A percentile compares a stretch with the other conserved stretches of the same genome.
These are phyloP conservation scores for Hanleya hanleyi DNA, from an alignment of 2,888 invertebrate genomes.

Conservation along the genomic window DNA sequence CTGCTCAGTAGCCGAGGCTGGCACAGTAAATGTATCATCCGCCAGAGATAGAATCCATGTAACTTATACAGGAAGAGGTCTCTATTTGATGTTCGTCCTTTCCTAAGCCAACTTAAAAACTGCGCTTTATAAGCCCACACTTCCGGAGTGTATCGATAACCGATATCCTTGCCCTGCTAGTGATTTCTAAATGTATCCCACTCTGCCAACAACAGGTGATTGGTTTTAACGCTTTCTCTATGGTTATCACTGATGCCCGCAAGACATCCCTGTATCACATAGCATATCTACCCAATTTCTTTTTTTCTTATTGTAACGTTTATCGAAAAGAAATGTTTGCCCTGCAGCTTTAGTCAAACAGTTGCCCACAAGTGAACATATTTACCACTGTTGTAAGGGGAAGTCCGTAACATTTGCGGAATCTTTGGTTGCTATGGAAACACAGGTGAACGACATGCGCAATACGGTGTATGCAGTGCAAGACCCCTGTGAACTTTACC, in stretches of 20 bases:
- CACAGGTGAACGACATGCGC: no score
- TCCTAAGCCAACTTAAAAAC: neutral
- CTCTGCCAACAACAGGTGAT: neutral
- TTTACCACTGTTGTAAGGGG: neutral
- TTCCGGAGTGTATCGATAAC: constrained; percentile 2
- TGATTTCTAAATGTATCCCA: neutral
- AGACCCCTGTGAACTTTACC: no score
- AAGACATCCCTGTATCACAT: no score
- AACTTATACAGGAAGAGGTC: neutral
- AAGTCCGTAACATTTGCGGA: neutral
- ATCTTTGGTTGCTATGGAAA: neutral
- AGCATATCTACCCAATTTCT: no score
- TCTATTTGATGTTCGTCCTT: constrained; percentile 5
- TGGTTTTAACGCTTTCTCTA: no score
- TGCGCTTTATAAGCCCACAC: neutral
- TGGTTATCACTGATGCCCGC: no score
- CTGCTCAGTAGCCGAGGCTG: neutral
- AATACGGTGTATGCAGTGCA: no score
- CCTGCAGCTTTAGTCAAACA: neutral
- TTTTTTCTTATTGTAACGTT: no score
- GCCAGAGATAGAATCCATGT: neutral
- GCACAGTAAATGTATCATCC: neutral
- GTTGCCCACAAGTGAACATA: neutral
- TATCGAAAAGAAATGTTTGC: neutral
- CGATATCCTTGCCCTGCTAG: constrained; percentile 1